These are phyloP conservation scores for Anisognathus igniventris DNA, from an alignment of 2,797 vertebrate species.

Conservation along the genomic window DNA sequence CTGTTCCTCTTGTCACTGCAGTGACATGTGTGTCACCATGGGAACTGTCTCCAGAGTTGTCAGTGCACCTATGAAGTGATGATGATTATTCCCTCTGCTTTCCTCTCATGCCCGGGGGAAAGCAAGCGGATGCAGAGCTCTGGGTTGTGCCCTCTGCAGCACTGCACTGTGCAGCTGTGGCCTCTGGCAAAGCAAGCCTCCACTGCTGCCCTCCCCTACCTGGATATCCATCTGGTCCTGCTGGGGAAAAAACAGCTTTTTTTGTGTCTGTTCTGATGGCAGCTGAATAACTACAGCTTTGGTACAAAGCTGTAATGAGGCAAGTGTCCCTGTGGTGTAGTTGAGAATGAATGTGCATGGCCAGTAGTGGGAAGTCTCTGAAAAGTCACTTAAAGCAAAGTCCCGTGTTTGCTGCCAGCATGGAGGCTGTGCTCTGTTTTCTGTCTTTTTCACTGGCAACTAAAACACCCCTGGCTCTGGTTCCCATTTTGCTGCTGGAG, in stretches of 20 bases:
- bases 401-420: not conserved
- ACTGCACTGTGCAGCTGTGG: not conserved
- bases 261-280: not conserved
- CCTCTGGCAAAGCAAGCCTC: not conserved
- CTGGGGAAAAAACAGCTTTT: conserved; percentile 4
- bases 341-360: not conserved
- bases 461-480: not conserved
- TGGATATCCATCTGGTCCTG: conserved; percentile 53
- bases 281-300: conserved; percentile 48
- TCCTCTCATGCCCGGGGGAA: not conserved
- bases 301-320: conserved; percentile 34
- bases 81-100: not conserved
- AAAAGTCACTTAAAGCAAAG: conserved; percentile 18
- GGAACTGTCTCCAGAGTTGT: conserved; percentile 57
- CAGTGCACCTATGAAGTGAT: conserved; percentile 29
- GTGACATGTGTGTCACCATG: conserved; percentile 55
- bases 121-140: not conserved
- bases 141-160: not conserved
- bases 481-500: not conserved
- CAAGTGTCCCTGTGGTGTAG: conserved; percentile 44
- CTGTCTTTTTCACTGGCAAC: not conserved
- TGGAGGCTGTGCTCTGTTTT: not conserved
- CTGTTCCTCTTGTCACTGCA: conserved; percentile 25
- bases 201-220: not conserved
- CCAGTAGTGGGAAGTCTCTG: conserved; percentile 4